Percentiles rank a stretch among this genome's conserved stretches.
Evolutionary conservation across 2,888 invertebrate genomes (phyloP).

Genomic region (Hermaeophaga mercurialis): DNA sequence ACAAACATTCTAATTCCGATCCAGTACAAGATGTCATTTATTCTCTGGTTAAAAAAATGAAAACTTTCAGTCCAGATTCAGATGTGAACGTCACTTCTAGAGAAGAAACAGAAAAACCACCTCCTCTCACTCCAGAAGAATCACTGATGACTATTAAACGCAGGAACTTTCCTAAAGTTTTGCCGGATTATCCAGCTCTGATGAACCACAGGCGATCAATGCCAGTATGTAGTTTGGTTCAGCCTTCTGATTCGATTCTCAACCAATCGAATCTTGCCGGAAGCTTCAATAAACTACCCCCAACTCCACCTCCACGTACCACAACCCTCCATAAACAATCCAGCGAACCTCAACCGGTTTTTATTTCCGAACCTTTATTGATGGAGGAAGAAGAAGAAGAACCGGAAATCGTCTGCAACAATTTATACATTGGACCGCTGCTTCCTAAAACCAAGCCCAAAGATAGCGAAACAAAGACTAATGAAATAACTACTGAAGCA

Average conservation of each 20-base stretch:
- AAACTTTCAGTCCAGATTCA: conserved; percentile 57
- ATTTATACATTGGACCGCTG: conserved; percentile 63
- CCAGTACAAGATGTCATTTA: conserved; percentile 65
- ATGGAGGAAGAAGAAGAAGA: conserved; percentile 59
- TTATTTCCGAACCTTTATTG: conserved; percentile 56
- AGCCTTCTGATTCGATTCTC: conserved; percentile 37
- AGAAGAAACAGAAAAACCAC: conserved; percentile 60
- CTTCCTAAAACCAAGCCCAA: conserved; percentile 55
- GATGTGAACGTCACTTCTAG: conserved; percentile 79
- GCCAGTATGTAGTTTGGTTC: conserved; percentile 58
- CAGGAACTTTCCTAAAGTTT: conserved; percentile 82
- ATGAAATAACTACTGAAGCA: too few species aligned
- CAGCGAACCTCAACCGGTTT: conserved; percentile 51
- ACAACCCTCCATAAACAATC: conserved; percentile 68
- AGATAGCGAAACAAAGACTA: conserved; percentile 43
- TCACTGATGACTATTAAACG: conserved; percentile 74
- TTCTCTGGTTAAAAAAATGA: conserved; percentile 44
- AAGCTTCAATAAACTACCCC: conserved; percentile 60
- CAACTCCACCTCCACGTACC: conserved; percentile 77
- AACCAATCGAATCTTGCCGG: conserved; percentile 49
- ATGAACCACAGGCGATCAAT: conserved; percentile 66
- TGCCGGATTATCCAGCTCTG: conserved; percentile 72
- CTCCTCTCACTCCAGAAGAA: conserved; percentile 68
- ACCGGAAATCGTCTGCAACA: conserved; percentile 61
- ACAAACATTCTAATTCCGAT: conserved; percentile 71